phyloP scores from a whole-genome alignment of 2,797 vertebrate genomes.

The Chaunax sp. region DNA sequence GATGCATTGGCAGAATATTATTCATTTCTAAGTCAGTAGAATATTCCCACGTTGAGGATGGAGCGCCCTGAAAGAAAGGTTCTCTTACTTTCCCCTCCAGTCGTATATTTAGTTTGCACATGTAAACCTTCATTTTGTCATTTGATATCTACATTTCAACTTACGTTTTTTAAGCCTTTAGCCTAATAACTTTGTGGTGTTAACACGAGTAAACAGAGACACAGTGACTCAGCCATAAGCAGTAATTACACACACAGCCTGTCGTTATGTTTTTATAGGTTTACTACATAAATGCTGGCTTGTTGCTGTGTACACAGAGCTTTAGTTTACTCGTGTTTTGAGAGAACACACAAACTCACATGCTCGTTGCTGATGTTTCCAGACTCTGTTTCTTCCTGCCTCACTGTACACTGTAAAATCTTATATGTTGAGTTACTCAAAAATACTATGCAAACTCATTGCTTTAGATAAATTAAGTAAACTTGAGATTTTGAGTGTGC shows the following conservation, averaged over 20 bases:
- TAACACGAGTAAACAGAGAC: conserved; percentile 27
- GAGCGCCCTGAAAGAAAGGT: not conserved
- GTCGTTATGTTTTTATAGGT: conserved; percentile 47
- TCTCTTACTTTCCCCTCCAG: not conserved
- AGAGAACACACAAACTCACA: conserved; percentile 22
- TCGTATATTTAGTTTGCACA: not conserved
- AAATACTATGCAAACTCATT: too few relatives aligned
- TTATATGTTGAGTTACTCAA: too few relatives aligned
- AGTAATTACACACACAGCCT: conserved; percentile 38
- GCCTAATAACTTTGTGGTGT: conserved; percentile 4
- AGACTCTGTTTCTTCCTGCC: conserved; percentile 17
- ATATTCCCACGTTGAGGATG: not conserved
- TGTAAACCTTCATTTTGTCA: not conserved
- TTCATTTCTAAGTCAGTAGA: not conserved
- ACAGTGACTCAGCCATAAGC: conserved; percentile 20
- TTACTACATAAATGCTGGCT: conserved; percentile 41
- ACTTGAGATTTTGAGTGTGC: too few relatives aligned
- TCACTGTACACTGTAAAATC: too few relatives aligned
- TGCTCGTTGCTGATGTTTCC: conserved; percentile 37
- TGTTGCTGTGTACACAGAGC: conserved; percentile 36
- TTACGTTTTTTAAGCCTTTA: not conserved
- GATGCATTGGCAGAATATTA: not conserved
- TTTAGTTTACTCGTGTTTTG: conserved; percentile 44
- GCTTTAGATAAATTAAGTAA: too few relatives aligned
- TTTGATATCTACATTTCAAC: not conserved